phyloP scores from a whole-genome alignment of 2,888 invertebrate species.

The Hoplodrina ambigua region DNA sequence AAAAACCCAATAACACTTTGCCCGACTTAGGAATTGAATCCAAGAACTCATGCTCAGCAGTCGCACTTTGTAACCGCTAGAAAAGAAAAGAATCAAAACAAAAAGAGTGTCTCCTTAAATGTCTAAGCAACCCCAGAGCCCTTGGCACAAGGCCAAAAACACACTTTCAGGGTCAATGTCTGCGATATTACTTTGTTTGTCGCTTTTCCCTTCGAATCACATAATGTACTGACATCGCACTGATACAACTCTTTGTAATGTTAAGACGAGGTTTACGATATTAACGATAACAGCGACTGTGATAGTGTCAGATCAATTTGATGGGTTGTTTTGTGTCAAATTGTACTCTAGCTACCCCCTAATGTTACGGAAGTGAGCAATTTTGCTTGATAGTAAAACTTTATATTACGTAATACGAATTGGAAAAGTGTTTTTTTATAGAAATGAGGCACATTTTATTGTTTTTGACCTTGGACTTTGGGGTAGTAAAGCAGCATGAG shows the following conservation, averaged over 20 bases:
- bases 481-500: not conserved
- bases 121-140: slow-evolving; percentile 13
- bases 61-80: too few species aligned
- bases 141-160: slow-evolving; percentile 55
- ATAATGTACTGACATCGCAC: slow-evolving; percentile 39
- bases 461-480: slow-evolving; percentile 8
- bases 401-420: not conserved
- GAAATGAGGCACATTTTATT: not conserved
- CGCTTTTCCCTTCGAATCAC: slow-evolving; percentile 36
- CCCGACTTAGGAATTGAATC: too few species aligned
- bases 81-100: slow-evolving; percentile 32
- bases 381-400: slow-evolving; percentile 3
- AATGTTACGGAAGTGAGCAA: slow-evolving; percentile 5
- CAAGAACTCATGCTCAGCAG: too few species aligned
- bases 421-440: slow-evolving; percentile 4
- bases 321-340: slow-evolving; percentile 36
- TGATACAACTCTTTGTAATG: slow-evolving; percentile 39
- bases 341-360: not conserved
- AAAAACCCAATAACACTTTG: too few species aligned
- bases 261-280: slow-evolving; percentile 44
- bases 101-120: slow-evolving; percentile 36
- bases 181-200: slow-evolving; percentile 62
- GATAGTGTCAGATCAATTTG: slow-evolving; percentile 29
- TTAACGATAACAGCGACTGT: slow-evolving; percentile 29
- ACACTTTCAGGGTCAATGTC: slow-evolving; percentile 59